These are phyloP conservation scores for Daboia siamensis DNA, from an alignment of 2,113 vertebrate species.

Conservation along the genomic window DNA sequence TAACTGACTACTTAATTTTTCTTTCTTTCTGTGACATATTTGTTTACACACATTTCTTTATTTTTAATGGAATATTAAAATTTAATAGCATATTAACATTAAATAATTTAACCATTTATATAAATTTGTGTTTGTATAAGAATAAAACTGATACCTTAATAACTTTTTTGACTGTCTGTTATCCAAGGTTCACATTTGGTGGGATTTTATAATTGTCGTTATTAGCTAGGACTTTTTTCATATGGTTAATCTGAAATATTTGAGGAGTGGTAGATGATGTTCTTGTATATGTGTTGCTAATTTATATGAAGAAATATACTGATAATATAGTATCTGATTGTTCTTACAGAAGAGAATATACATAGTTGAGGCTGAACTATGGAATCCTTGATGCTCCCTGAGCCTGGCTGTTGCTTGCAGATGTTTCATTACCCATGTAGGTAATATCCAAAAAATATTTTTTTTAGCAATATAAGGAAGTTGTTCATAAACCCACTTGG, in stretches of 20 bases:
- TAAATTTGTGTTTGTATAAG: background rate
- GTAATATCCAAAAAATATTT: background rate
- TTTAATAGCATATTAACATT: background rate
- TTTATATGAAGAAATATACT: background rate
- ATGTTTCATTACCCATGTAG: background rate
- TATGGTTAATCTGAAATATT: background rate
- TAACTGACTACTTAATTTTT: background rate
- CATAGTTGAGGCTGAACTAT: background rate
- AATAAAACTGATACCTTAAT: background rate
- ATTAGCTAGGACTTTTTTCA: background rate
- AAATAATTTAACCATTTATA: background rate
- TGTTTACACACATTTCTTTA: background rate
- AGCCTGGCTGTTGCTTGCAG: background rate
- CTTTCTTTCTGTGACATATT: background rate
- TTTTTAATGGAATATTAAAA: background rate
- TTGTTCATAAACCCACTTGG: background rate
- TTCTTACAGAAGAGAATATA: background rate
- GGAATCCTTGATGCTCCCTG: background rate
- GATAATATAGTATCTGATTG: background rate
- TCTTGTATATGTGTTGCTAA: background rate
- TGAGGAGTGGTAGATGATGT: background rate
- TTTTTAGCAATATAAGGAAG: background rate
- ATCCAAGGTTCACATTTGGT: background rate
- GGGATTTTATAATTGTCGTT: background rate
- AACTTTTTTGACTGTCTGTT: background rate